These are phyloP conservation scores for Stictonetta naevosa DNA, from an alignment of 2,113 vertebrate genomes.

Conservation along the genomic window DNA sequence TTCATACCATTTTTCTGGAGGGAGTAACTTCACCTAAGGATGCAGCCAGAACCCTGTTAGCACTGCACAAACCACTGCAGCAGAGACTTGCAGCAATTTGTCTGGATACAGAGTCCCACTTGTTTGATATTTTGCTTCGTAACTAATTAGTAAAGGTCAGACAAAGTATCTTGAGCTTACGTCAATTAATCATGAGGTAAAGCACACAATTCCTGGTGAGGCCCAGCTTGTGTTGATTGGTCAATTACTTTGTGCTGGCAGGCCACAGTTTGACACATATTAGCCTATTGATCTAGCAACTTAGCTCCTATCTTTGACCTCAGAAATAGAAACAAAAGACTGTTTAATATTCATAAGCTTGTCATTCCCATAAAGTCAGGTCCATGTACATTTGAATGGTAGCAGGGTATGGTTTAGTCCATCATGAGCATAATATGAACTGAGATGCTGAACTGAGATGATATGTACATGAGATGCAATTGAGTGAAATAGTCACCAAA, in stretches of 20 bases:
- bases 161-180: not conserved
- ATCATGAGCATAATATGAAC: not conserved
- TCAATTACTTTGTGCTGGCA: not conserved
- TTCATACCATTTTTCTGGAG: not conserved
- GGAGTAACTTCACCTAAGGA: not conserved
- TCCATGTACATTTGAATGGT: not conserved
- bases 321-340: not conserved
- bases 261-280: not conserved
- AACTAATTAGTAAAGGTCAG: not conserved
- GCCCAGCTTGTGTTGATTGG: not conserved
- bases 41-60: not conserved
- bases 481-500: not conserved
- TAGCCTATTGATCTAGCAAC: not conserved
- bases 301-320: not conserved
- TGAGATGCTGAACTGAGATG: too few relatives aligned
- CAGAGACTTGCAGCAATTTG: not conserved
- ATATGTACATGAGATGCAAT: not conserved
- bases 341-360: not conserved
- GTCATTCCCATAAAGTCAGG: not conserved
- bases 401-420: not conserved
- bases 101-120: rapidly evolving
- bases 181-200: not conserved
- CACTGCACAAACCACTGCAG: not conserved
- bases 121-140: not conserved
- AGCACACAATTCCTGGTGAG: not conserved